A percentile compares a stretch with the other conserved stretches of the same genome.
phyloP scores from a whole-genome alignment of 2,888 invertebrate genomes.

The Andrena praecox region DNA sequence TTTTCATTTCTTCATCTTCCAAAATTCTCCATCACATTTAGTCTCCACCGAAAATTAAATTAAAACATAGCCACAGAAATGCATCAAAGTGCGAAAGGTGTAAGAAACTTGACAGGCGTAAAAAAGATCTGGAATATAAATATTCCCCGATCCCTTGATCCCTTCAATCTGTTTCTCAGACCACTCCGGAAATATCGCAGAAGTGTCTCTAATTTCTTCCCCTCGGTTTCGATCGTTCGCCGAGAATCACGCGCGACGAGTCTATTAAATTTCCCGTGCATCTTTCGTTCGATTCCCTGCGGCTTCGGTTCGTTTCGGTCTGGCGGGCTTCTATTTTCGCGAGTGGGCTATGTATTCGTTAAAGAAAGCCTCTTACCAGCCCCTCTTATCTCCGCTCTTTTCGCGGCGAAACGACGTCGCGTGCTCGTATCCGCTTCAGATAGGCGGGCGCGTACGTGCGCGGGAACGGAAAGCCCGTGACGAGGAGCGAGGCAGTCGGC shows the following conservation, averaged over 20 bases:
- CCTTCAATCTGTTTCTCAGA: no score
- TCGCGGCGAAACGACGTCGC: constrained; percentile 34
- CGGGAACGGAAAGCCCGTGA: constrained; percentile 30
- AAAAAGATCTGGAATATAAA: no score
- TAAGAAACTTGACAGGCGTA: no score
- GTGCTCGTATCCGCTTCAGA: constrained; percentile 29
- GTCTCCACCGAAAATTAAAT: no score
- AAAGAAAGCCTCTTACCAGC: constrained; percentile 51
- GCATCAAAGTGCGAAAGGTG: no score
- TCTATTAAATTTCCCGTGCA: background rate
- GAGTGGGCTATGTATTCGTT: constrained; percentile 32
- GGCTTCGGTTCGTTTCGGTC: background rate
- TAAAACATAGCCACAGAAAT: no score
- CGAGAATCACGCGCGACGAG: no score
- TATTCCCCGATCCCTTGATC: no score
- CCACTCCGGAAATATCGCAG: no score
- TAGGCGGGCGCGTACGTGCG: constrained; percentile 30
- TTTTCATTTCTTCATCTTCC: no score
- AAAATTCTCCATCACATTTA: no score
- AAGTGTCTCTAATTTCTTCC: background rate
- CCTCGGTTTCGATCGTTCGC: background rate
- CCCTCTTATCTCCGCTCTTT: constrained; percentile 44
- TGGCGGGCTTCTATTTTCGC: constrained; percentile 36
- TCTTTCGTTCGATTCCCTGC: background rate
- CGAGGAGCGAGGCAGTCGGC: constrained; percentile 19